These are phyloP conservation scores for Drosophila neocordata DNA, from an alignment of 1,140 invertebrate genomes.

Conservation along the genomic window DNA sequence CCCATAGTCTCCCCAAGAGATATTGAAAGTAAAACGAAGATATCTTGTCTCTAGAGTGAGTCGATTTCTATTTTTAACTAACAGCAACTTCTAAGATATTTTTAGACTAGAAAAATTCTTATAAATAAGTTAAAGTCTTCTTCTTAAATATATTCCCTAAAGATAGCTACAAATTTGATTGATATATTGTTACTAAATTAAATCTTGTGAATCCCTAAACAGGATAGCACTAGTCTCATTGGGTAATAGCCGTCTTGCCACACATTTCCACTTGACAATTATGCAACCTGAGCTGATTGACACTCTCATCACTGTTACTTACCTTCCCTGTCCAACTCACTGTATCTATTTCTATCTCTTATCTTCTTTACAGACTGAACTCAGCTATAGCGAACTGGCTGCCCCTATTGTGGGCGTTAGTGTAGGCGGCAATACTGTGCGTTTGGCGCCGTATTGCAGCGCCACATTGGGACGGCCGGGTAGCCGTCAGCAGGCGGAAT, in stretches of 20 bases:
- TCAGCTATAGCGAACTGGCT: slow-evolving; percentile 86
- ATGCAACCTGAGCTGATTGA: background rate
- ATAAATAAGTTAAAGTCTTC: too few relatives aligned
- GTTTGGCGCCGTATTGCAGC: slow-evolving; percentile 83
- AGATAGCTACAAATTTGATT: too few relatives aligned
- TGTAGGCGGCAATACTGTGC: slow-evolving; percentile 36
- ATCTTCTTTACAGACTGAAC: slow-evolving; percentile 81
- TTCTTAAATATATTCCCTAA: too few relatives aligned
- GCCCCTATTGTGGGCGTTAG: slow-evolving; percentile 57
- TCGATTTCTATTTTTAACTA: too few relatives aligned
- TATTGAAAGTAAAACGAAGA: too few relatives aligned
- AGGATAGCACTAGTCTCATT: background rate
- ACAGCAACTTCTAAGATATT: too few relatives aligned
- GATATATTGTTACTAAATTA: too few relatives aligned
- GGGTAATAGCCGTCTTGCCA: background rate
- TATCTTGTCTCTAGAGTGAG: too few relatives aligned
- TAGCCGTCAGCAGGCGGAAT: slow-evolving; percentile 76
- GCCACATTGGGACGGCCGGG: slow-evolving; percentile 84
- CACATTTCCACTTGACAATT: background rate
- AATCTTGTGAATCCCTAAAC: too few relatives aligned
- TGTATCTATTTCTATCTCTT: background rate
- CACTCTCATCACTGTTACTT: slow-evolving; percentile 5
- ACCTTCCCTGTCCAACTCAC: background rate
- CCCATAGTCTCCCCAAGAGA: too few relatives aligned
- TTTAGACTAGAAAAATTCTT: too few relatives aligned